phyloP scores from a whole-genome alignment of 1,140 invertebrate genomes.

The Hydropsyche tenuis region DNA sequence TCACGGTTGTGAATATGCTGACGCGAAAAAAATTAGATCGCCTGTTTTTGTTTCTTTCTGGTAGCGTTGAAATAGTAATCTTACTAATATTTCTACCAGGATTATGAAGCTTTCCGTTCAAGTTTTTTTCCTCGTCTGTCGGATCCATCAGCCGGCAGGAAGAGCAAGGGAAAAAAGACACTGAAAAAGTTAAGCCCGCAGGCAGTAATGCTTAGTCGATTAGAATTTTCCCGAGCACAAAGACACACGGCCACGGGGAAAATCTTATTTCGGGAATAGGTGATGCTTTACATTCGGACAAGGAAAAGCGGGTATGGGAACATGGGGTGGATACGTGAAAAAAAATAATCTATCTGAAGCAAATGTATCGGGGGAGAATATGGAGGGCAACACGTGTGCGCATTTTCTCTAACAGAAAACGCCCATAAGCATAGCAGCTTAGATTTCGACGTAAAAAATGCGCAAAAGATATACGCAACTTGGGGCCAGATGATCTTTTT shows the following conservation, averaged over 20 bases:
- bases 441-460: constrained; percentile 1
- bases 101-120: constrained; percentile 22
- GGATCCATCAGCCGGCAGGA: constrained; percentile 3
- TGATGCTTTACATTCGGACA: constrained; percentile 24
- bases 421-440: background rate
- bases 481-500: no score
- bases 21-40: no score
- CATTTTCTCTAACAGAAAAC: background rate
- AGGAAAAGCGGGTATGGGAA: background rate
- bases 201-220: constrained; percentile 34
- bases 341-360: constrained; percentile 12
- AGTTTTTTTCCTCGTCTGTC: constrained; percentile 16
- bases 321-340: background rate
- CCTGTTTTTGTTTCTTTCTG: constrained; percentile 12
- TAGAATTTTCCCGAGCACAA: constrained; percentile 32
- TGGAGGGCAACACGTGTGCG: constrained; percentile 8
- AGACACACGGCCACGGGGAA: constrained; percentile 15
- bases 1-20: no score
- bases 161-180: constrained; percentile 1
- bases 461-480: background rate
- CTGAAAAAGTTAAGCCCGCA: constrained; percentile 30
- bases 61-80: constrained; percentile 16
- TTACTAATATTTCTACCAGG: constrained; percentile 25
- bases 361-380: background rate
- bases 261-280: constrained; percentile 3